These are phyloP conservation scores for Drosophila bocqueti DNA, from an alignment of 1,140 invertebrate species.

Conservation along the genomic window DNA sequence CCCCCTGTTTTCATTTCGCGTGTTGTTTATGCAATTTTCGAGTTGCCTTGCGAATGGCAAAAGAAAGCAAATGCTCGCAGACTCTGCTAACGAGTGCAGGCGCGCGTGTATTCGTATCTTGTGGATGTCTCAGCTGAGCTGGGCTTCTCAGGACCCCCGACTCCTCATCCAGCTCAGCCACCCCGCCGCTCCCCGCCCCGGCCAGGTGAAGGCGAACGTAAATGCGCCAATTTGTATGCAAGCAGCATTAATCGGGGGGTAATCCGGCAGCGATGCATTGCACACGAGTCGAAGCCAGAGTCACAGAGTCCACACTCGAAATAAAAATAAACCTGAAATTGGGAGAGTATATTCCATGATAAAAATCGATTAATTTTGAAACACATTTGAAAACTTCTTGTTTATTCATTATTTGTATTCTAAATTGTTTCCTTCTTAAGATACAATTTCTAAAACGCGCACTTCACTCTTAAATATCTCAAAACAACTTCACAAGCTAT, in stretches of 20 bases:
- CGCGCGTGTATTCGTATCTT: conserved; percentile 70
- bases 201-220: conserved; percentile 41
- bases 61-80: conserved; percentile 50
- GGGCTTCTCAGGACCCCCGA: conserved; percentile 53
- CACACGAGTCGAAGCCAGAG: conserved; percentile 28
- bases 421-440: neutral
- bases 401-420: neutral
- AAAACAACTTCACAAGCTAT: neutral
- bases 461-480: neutral
- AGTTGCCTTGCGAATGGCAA: conserved; percentile 46
- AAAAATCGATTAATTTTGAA: neutral
- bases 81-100: conserved; percentile 70
- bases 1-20: conserved; percentile 56
- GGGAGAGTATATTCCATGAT: too few relatives aligned
- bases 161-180: neutral
- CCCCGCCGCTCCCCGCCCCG: neutral
- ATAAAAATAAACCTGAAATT: neutral
- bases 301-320: conserved; percentile 5
- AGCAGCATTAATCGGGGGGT: conserved; percentile 77
- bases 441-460: too few relatives aligned
- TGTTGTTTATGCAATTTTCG: conserved; percentile 76
- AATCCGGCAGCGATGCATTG: conserved; percentile 76
- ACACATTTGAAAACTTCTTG: neutral
- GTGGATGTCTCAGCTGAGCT: conserved; percentile 38
- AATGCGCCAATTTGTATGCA: conserved; percentile 83